Percentiles rank a stretch among this genome's conserved stretches.
Conservation (phyloP, 2,113 vertebrate species). For the Festucalex cinctus region DNA sequence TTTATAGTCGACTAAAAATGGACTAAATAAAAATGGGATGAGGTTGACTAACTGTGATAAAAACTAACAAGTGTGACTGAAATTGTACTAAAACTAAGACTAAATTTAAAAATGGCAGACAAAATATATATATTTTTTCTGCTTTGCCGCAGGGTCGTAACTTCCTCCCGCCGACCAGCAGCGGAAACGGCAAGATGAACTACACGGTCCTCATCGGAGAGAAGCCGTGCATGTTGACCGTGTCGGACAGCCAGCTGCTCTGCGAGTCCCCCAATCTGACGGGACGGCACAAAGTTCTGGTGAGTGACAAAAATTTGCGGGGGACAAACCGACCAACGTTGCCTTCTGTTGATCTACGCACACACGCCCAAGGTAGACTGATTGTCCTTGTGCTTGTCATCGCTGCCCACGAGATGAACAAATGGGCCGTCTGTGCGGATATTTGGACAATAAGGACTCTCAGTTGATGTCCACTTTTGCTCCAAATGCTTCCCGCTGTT, state of each 20-base stretch:
- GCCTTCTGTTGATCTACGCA: constrained; percentile 32
- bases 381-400: constrained; percentile 50
- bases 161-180: constrained; percentile 86
- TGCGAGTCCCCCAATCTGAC: constrained; percentile 95
- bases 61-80: too few relatives aligned
- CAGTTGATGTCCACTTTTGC: constrained; percentile 63
- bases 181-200: constrained; percentile 91
- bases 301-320: constrained; percentile 64
- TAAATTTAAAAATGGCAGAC: too few relatives aligned
- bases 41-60: too few relatives aligned
- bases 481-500: constrained; percentile 38
- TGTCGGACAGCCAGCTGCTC: constrained; percentile 94
- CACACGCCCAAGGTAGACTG: constrained; percentile 35
- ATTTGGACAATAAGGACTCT: constrained; percentile 65
- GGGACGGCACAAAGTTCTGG: constrained; percentile 94
- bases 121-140: background rate
- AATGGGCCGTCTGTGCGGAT: constrained; percentile 57
- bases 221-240: constrained; percentile 87
- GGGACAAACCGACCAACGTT: constrained; percentile 26
- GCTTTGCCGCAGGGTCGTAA: constrained; percentile 82
- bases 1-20: too few relatives aligned
- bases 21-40: too few relatives aligned
- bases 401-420: constrained; percentile 62
- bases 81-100: too few relatives aligned
- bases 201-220: constrained; percentile 94